Base-by-base conservation (phyloP, 2,888 invertebrate species). In the Tetramorium bicarinatum region DNA sequence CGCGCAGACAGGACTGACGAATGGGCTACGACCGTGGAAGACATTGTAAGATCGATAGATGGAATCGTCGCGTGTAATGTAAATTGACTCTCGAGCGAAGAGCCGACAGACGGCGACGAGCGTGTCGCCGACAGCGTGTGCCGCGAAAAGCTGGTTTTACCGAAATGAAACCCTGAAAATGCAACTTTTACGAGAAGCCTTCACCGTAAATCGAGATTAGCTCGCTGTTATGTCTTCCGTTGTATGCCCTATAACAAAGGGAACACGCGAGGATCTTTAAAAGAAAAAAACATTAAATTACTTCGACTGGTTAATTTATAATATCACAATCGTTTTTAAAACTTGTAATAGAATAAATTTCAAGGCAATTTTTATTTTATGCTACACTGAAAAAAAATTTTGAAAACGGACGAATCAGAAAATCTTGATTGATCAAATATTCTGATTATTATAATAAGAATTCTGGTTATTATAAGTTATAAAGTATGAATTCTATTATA, bases 11-110 rank as follows among this genome's bases (percentile, higher is more conserved):
- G 90, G 87, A 82, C 89, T 90, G 90, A 90, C 90, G 90, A 90
- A 90, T 90, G 90, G 89, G 87, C 83, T 83, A 81, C 89, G 88
- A 84, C 62, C 85, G 84, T 86, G 82, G 85, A 87, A 90, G 90
- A 90, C 90, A 85, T 87, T 88, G 90, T 86, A 89, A 90, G 90
- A 90, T 90, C 90, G 90, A 90, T 90, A 90, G 90, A 90, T 90
- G 88, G 90, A 90, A 90, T 90, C 90, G 88, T 84, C 82, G 90
- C 84, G 89, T 90, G 90, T 90, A 90, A 90, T 90, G 90, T 90
- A 90, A 90, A 90, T 90, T 90, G 90, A 90, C 88, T 88, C 85
- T 69, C 81, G 74, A 11, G 34, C n/a, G 41, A 29, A 44, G 47
- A 56, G 62, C 44, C 29, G 11, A 54, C 38, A 69, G 44, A 59